Percentiles rank a stretch among this genome's conserved stretches.
phyloP scores from a whole-genome alignment of 2,888 invertebrate species.

The Drosophila paranaensis region DNA sequence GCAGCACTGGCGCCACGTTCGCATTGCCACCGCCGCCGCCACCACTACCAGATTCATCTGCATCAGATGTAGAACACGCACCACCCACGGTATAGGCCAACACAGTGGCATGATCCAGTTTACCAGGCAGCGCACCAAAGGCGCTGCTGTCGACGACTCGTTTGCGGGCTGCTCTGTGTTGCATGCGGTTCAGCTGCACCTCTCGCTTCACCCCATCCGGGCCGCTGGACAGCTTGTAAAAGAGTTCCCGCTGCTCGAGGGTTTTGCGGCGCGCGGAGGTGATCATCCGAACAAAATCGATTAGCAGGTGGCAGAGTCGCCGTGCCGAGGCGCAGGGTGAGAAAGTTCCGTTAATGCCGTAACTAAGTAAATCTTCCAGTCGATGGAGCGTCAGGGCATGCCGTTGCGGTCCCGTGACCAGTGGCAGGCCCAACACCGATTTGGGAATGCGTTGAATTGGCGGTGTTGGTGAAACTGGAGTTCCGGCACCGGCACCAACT shows the following conservation, averaged over 20 bases:
- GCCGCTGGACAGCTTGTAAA: conserved; percentile 87
- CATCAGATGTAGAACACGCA: conserved; percentile 27
- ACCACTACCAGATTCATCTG: conserved; percentile 4
- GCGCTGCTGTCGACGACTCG: conserved; percentile 90
- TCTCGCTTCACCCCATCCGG: conserved; percentile 85
- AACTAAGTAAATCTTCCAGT: conserved; percentile 90
- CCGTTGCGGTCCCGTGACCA: conserved; percentile 90
- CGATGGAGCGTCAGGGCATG: conserved; percentile 90
- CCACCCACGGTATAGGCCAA: conserved; percentile 92
- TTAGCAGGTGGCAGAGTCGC: conserved; percentile 89
- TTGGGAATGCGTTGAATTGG: conserved; percentile 83
- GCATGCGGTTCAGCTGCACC: conserved; percentile 87
- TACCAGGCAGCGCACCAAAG: conserved; percentile 90
- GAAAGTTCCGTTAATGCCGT: conserved; percentile 88
- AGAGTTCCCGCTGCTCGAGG: conserved; percentile 92
- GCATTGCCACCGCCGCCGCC: conserved; percentile 50
- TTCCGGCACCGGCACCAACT: conserved; percentile 44
- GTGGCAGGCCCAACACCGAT: conserved; percentile 87
- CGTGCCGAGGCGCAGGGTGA: conserved; percentile 87
- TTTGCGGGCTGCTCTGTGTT: conserved; percentile 89
- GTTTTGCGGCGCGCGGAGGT: conserved; percentile 93
- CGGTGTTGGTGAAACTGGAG: conserved; percentile 30
- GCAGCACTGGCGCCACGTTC: conserved; percentile 68
- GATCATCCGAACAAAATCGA: conserved; percentile 92
- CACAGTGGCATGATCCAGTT: conserved; percentile 94